These are phyloP conservation scores for Cottus gobio DNA, from an alignment of 2,113 vertebrate genomes.

Conservation along the genomic window DNA sequence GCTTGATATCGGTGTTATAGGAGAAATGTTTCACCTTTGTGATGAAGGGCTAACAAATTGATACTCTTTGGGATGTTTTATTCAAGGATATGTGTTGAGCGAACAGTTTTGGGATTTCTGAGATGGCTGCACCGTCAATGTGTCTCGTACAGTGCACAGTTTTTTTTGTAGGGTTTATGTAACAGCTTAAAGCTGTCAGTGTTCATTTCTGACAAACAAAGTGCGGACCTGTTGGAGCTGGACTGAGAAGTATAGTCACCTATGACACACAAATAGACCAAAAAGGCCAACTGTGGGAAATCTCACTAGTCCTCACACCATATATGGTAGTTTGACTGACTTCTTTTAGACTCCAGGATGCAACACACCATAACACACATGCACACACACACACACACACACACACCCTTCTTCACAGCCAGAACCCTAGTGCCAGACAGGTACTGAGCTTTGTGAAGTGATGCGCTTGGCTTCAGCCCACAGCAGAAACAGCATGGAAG, in stretches of 20 bases:
- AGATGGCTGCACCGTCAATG: slow-evolving; percentile 2
- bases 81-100: not conserved
- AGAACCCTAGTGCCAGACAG: slow-evolving; percentile 8
- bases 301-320: not conserved
- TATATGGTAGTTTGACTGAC: slow-evolving; percentile 1
- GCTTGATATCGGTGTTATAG: slow-evolving; percentile 1
- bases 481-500: slow-evolving; percentile 38
- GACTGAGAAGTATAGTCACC: not conserved
- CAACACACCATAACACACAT: not conserved
- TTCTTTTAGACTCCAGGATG: slow-evolving; percentile 2
- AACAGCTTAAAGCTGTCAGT: slow-evolving; percentile 27
- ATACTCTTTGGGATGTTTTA: slow-evolving; percentile 16
- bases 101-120: not conserved
- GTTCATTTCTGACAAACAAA: slow-evolving; percentile 35
- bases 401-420: not conserved
- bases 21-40: slow-evolving; percentile 29
- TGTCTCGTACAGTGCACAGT: not conserved
- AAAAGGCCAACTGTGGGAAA: not conserved
- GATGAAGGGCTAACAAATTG: slow-evolving; percentile 17
- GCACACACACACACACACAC: slow-evolving; percentile 2
- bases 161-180: slow-evolving; percentile 17
- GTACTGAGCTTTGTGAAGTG: slow-evolving; percentile 40
- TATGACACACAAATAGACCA: slow-evolving; percentile 18
- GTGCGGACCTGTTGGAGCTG: slow-evolving; percentile 29
- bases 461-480: slow-evolving; percentile 34